Percentiles rank a stretch among this genome's conserved stretches.
Conservation (phyloP, 2,797 vertebrate species). For the Trachops cirrhosus region DNA sequence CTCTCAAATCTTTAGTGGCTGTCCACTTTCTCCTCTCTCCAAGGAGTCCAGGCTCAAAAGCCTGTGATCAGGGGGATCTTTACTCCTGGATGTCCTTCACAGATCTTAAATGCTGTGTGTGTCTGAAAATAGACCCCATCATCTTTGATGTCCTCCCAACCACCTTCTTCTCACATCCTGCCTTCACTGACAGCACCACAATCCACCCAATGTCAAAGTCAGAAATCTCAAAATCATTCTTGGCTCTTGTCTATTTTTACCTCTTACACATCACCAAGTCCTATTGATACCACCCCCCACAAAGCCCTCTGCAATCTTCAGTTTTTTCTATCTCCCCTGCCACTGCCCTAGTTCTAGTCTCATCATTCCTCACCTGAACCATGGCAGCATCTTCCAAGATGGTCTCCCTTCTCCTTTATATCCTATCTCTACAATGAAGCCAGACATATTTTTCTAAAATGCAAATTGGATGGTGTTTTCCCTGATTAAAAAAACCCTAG, state of each 20-base stretch:
- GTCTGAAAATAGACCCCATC: not conserved
- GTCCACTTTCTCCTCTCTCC: not conserved
- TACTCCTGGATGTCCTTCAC: fast-evolving
- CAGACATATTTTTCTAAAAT: not conserved
- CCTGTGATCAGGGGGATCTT: fast-evolving
- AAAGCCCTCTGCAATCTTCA: not conserved
- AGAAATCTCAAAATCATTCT: not conserved
- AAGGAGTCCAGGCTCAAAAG: not conserved
- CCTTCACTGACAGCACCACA: not conserved
- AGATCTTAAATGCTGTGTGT: not conserved
- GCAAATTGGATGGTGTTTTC: not conserved
- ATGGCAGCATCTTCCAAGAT: not conserved
- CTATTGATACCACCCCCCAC: not conserved
- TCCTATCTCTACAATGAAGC: not conserved
- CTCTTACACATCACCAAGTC: not conserved
- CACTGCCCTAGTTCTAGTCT: not conserved
- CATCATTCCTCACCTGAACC: not conserved
- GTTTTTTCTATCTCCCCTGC: fast-evolving
- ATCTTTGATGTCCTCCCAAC: not conserved
- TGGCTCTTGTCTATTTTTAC: not conserved
- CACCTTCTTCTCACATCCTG: not conserved
- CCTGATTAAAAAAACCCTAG: not conserved
- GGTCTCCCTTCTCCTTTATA: not conserved
- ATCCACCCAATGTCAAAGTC: not conserved
- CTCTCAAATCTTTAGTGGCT: not conserved